phyloP scores from a whole-genome alignment of 2,888 invertebrate species.

The Drosophila paranaensis region DNA sequence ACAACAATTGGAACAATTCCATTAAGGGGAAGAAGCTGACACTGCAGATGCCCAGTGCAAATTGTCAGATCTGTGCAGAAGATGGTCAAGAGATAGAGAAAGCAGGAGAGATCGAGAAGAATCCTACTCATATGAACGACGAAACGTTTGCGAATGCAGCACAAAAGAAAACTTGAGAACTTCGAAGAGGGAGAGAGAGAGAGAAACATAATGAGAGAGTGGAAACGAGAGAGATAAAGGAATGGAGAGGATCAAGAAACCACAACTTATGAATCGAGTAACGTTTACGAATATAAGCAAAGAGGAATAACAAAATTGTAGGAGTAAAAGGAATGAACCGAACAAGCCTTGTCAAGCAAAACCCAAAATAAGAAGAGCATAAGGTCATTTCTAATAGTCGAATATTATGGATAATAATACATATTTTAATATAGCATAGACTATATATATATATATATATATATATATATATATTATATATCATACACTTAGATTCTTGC shows the following conservation, averaged over 20 bases:
- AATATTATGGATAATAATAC: not conserved
- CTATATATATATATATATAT: not conserved
- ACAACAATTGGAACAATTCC: conserved; percentile 29
- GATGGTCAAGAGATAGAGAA: not conserved
- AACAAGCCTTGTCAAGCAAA: not conserved
- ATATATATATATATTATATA: not conserved
- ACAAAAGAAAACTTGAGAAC: too few relatives aligned
- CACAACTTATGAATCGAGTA: too few relatives aligned
- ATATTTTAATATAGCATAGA: not conserved
- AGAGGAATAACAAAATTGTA: too few relatives aligned
- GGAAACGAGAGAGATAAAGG: too few relatives aligned
- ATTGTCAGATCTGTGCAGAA: not conserved
- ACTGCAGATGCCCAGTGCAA: not conserved
- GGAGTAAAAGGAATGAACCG: too few relatives aligned
- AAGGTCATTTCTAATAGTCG: not conserved
- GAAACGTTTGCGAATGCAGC: not conserved
- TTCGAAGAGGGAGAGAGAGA: too few relatives aligned
- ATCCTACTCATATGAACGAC: too few relatives aligned
- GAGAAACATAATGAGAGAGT: too few relatives aligned
- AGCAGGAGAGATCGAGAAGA: not conserved
- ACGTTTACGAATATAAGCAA: too few relatives aligned
- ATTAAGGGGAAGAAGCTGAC: conserved; percentile 7
- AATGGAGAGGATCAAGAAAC: too few relatives aligned
- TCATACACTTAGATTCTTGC: not conserved
- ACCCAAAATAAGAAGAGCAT: not conserved